Percentiles rank a stretch among this genome's conserved stretches.
These are phyloP conservation scores for Portunus trituberculatus DNA, from an alignment of 1,140 invertebrate species.

Conservation along the genomic window DNA sequence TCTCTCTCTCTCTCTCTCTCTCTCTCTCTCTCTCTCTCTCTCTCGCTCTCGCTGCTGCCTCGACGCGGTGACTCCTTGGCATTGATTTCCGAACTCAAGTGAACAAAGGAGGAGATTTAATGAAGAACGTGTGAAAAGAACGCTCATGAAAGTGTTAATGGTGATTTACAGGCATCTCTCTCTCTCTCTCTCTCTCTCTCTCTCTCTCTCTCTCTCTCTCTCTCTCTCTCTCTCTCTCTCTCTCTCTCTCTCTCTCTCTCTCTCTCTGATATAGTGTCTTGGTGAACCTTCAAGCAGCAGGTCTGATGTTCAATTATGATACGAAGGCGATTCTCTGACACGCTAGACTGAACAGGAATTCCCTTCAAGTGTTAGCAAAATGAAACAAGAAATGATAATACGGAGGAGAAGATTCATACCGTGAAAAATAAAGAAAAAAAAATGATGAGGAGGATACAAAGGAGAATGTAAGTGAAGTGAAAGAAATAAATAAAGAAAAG, in stretches of 20 bases:
- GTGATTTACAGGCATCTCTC: not conserved
- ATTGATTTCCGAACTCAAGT: constrained; percentile 1
- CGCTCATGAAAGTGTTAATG: not conserved
- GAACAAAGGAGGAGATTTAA: not conserved
- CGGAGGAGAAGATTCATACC: not conserved
- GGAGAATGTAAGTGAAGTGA: not conserved
- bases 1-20: too few species aligned
- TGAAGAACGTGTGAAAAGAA: too few species aligned
- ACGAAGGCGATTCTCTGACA: not conserved
- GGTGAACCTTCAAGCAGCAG: not conserved
- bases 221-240: not conserved
- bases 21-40: too few species aligned
- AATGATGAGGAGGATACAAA: not conserved
- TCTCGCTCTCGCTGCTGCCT: too few species aligned
- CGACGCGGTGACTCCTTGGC: not conserved
- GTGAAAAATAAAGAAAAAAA: not conserved
- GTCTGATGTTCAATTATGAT: not conserved
- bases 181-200: not conserved
- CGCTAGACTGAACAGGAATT: too few species aligned
- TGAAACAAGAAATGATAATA: not conserved
- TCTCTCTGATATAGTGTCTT: not conserved
- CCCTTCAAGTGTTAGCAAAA: too few species aligned
- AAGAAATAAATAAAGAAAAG: not conserved
- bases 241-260: not conserved
- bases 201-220: not conserved